Percentiles rank a stretch among this genome's conserved stretches.
Conservation (phyloP, 2,888 invertebrate species). For the Eurytoma adleriae region DNA sequence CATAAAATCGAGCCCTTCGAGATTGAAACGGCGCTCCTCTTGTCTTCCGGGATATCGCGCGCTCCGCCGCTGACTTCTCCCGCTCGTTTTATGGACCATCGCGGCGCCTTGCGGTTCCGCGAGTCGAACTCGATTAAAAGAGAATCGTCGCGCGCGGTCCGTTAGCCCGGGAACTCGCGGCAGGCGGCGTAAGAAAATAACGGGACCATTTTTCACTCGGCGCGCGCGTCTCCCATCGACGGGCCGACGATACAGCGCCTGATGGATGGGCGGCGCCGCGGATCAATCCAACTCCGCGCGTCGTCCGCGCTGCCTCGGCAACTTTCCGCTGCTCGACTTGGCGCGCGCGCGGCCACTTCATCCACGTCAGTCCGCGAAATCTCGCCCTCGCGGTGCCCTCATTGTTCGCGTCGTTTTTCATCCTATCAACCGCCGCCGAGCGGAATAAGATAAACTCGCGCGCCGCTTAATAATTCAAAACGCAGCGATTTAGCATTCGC, state of each 20-base stretch:
- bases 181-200: not conserved
- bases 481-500: not conserved
- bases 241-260: slow-evolving; percentile 26
- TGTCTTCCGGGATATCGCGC: slow-evolving; percentile 25
- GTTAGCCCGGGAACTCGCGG: no score
- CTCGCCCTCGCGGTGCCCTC: slow-evolving; percentile 40
- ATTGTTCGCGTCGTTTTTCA: slow-evolving; percentile 34
- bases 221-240: slow-evolving; percentile 1
- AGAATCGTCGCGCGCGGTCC: no score
- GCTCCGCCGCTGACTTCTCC: slow-evolving; percentile 5
- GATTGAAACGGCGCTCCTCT: slow-evolving; percentile 51
- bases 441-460: not conserved
- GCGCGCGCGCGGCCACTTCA: slow-evolving; percentile 60
- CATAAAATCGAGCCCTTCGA: slow-evolving; percentile 56
- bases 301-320: slow-evolving; percentile 20
- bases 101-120: no score
- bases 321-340: slow-evolving; percentile 42
- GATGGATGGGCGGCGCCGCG: slow-evolving; percentile 28
- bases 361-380: slow-evolving; percentile 61
- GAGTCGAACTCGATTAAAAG: no score
- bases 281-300: slow-evolving; percentile 47
- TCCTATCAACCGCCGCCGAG: slow-evolving; percentile 29
- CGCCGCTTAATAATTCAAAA: slow-evolving; percentile 15
- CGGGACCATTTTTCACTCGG: slow-evolving; percentile 43
- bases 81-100: no score